Base-by-base conservation (phyloP, 2,888 invertebrate genomes). In the Fissipunctia ypsillon region DNA sequence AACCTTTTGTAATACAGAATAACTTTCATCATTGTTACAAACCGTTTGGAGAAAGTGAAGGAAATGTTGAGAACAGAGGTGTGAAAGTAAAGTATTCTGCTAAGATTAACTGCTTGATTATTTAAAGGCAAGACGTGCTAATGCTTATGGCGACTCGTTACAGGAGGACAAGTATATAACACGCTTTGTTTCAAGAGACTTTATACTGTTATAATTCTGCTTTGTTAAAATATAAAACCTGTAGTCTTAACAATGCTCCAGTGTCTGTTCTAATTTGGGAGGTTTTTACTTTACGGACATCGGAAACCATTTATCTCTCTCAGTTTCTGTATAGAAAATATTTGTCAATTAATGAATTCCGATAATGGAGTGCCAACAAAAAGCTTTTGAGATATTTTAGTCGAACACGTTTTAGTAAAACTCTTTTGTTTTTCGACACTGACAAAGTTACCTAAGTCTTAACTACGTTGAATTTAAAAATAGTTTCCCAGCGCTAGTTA, bases 11-110 rank as follows among this genome's bases (percentile, higher is more conserved):
- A 80, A 77, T 76, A 80, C 79, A 78, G 80, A 83, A 88, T 85
- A 86, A 90, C 91, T 93, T 91, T 92, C 92, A 82, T 90, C 90
- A 91, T 92, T 91, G 92, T 90, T 90, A 83, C 83, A 86, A 87
- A 86, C 64, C 76, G 83, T 86, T 83, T 84, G 85, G 90, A 88
- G 94, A 94, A 94, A 94, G 94, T 92, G 82, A 86, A 91, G 89
- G 88, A 92, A 94, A 92, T 90, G 90, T 88, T 91, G 90, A 90
- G 92, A 94, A 91, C 88, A 84, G 88, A 90, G 88, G 89, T 90
- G 93, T 89, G 94, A 94, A 94, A 94, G 93, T 92, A 85, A 94
- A 94, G 93, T 92, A 86, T 81, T 83, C 77, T 77, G 81, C 80
- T 87, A 86, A 66, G 88, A 88, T 89, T 87, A 86, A 88, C 83